A percentile compares a stretch with the other conserved stretches of the same genome.
These are phyloP conservation scores for Carollia perspicillata DNA, from an alignment of 2,113 vertebrate species.

Conservation along the genomic window DNA sequence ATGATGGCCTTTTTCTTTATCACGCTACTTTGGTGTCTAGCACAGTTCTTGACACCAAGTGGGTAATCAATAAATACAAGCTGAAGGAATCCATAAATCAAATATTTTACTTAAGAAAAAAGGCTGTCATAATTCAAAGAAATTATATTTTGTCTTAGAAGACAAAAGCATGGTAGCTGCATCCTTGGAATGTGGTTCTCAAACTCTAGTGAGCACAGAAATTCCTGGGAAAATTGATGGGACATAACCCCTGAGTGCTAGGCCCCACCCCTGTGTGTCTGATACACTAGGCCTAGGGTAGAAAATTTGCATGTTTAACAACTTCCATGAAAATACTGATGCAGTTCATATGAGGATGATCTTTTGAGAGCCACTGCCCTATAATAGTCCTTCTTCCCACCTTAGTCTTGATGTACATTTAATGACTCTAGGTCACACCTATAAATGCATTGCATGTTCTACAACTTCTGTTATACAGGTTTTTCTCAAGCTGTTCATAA, in stretches of 20 bases:
- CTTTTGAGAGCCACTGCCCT: not conserved
- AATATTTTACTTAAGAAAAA: not conserved
- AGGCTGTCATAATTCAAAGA: not conserved
- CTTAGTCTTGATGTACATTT: not conserved
- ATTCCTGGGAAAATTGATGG: not conserved
- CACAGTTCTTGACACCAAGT: not conserved
- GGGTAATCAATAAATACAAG: not conserved
- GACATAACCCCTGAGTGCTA: not conserved
- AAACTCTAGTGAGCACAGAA: not conserved
- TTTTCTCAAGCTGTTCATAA: not conserved
- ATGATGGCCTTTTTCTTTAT: not conserved
- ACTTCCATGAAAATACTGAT: not conserved
- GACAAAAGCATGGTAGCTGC: not conserved
- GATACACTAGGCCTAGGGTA: not conserved
- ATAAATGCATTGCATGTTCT: not conserved
- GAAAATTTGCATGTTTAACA: not conserved
- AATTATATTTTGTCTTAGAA: not conserved
- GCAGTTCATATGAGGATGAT: not conserved
- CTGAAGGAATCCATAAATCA: not conserved
- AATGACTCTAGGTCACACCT: not conserved
- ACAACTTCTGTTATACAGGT: not conserved
- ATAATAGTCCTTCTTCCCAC: no score
- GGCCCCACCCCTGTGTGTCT: not conserved
- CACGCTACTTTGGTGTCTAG: not conserved
- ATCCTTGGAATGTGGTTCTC: not conserved